A percentile compares a stretch with the other conserved stretches of the same genome.
Evolutionary conservation across 2,113 vertebrate species (phyloP).

Genomic region (Hirundichthys speculiger): DNA sequence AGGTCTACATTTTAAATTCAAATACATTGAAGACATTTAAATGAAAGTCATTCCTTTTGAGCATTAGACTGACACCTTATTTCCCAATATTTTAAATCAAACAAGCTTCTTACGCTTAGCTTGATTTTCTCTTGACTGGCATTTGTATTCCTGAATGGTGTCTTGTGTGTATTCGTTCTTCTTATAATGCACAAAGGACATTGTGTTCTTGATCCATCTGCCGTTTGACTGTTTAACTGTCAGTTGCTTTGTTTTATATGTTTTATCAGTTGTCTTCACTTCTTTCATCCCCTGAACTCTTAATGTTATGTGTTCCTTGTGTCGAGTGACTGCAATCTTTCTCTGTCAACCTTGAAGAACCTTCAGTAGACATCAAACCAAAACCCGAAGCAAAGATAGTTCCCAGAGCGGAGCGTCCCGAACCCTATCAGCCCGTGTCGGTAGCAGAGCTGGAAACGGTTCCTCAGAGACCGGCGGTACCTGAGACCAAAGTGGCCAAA

Average conservation of each 20-base stretch:
- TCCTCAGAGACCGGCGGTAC: not conserved
- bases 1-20: no score
- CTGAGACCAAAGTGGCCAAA: conserved; percentile 22
- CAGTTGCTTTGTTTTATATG: conserved; percentile 1
- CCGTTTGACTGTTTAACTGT: conserved; percentile 1
- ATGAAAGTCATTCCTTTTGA: no score
- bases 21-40: no score
- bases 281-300: conserved; percentile 25
- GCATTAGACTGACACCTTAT: no score
- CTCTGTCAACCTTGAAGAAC: conserved; percentile 60
- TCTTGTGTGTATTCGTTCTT: conserved; percentile 9
- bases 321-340: conserved; percentile 47
- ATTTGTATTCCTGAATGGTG: not conserved
- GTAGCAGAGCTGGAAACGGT: conserved; percentile 16
- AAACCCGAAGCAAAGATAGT: conserved; percentile 19
- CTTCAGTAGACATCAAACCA: conserved; percentile 29
- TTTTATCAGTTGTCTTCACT: conserved; percentile 3
- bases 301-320: conserved; percentile 1
- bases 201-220: conserved; percentile 12
- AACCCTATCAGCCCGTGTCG: conserved; percentile 26
- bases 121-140: not conserved
- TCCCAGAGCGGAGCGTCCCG: conserved; percentile 19
- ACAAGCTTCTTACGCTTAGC: not conserved
- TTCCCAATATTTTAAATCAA: no score
- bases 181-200: not conserved